These are phyloP conservation scores for Trachelipus rathkii DNA, from an alignment of 1,140 invertebrate species.

Conservation along the genomic window DNA sequence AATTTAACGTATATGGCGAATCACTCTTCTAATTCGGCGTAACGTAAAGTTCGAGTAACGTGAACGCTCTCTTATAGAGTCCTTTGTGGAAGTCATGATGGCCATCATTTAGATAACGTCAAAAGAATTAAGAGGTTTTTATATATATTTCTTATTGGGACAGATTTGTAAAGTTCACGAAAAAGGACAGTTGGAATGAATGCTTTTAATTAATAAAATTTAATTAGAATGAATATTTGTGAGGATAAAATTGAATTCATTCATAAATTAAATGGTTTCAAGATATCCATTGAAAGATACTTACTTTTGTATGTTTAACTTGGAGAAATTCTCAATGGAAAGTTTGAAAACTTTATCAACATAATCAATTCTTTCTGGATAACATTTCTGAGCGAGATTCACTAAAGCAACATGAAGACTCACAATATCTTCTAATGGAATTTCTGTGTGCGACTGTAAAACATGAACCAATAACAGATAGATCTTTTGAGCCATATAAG, in stretches of 20 bases:
- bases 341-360: constrained; percentile 75
- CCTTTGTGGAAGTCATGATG: no score
- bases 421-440: constrained; percentile 94
- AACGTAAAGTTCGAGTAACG: no score
- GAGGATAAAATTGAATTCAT: not conserved
- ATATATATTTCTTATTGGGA: no score
- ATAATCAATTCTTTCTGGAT: constrained; percentile 88
- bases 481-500: no score
- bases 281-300: not conserved
- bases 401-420: constrained; percentile 91
- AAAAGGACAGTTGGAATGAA: no score
- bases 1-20: no score
- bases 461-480: not conserved
- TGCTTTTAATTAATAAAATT: constrained; percentile 16
- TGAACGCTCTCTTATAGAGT: no score
- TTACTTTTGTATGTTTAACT: not conserved
- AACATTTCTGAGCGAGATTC: constrained; percentile 93
- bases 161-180: no score
- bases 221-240: not conserved
- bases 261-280: not conserved
- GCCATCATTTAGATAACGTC: no score
- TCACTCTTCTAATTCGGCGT: no score
- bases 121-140: no score
- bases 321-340: not conserved
- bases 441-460: constrained; percentile 75